Evolutionary conservation across 92 coral and sea anemone species (phyloP).

Genomic region (Porites cylindrica): DNA sequence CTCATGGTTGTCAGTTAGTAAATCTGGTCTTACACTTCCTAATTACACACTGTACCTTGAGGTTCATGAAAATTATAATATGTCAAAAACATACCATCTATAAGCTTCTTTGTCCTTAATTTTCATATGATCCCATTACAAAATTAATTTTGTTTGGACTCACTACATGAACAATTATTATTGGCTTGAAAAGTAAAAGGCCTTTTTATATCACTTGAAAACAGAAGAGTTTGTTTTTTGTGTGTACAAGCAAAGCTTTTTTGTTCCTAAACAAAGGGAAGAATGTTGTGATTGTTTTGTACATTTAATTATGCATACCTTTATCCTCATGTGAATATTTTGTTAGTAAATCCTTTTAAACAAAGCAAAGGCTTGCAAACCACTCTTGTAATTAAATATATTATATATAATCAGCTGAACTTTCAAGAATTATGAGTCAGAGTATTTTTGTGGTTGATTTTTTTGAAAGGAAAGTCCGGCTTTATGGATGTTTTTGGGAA

Average conservation of each 20-base stretch:
- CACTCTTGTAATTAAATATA: not conserved
- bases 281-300: not conserved
- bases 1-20: too few species aligned
- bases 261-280: slow-evolving; percentile 1
- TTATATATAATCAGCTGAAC: not conserved
- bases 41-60: too few species aligned
- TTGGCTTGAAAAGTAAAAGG: not conserved
- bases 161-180: not conserved
- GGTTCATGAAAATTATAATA: too few species aligned
- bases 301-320: slow-evolving; percentile 24
- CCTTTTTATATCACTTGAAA: not conserved
- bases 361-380: slow-evolving; percentile 8
- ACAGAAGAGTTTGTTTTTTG: not conserved
- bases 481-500: not conserved
- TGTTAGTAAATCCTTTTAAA: not conserved
- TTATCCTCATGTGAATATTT: not conserved
- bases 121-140: not conserved
- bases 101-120: too few species aligned
- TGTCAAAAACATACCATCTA: too few species aligned
- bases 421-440: not conserved
- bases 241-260: slow-evolving; percentile 5
- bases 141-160: not conserved
- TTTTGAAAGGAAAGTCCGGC: not conserved
- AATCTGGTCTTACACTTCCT: too few species aligned
- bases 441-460: not conserved